phyloP scores from a whole-genome alignment of 2,888 invertebrate genomes.

The Dinocampus coccinellae region DNA sequence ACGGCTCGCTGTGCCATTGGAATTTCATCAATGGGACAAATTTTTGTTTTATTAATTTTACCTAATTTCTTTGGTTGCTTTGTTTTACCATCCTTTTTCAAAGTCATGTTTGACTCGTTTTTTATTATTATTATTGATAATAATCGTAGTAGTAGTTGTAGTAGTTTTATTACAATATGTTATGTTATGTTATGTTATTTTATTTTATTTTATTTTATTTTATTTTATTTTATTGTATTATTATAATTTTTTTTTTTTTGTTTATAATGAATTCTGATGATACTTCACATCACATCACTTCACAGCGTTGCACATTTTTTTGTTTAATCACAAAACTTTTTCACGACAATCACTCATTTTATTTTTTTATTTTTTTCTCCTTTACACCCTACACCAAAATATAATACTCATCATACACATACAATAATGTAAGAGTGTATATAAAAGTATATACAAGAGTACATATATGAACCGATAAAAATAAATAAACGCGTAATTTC shows the following conservation, averaged over 20 bases:
- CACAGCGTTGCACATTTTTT: neutral
- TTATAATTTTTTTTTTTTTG: neutral
- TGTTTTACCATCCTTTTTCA: constrained; percentile 53
- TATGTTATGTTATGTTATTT: too few species aligned
- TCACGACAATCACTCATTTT: neutral
- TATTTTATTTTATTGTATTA: neutral
- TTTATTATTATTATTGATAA: neutral
- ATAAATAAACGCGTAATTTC: too few species aligned
- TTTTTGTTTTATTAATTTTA: constrained; percentile 43
- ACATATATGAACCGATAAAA: too few species aligned
- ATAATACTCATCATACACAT: neutral
- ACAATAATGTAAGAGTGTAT: neutral
- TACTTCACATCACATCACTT: constrained; percentile 5
- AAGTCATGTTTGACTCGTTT: constrained; percentile 48
- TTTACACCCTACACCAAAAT: neutral
- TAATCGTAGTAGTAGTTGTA: too few species aligned
- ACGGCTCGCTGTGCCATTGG: constrained; percentile 35
- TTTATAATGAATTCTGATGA: neutral
- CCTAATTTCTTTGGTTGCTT: constrained; percentile 46
- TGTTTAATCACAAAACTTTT: neutral
- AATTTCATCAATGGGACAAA: constrained; percentile 37
- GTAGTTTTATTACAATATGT: too few species aligned
- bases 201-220: too few species aligned
- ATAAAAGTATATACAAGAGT: neutral
- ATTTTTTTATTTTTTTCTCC: neutral